Conservation (phyloP, 1,140 invertebrate genomes). For the Scaptomyza pallida region DNA sequence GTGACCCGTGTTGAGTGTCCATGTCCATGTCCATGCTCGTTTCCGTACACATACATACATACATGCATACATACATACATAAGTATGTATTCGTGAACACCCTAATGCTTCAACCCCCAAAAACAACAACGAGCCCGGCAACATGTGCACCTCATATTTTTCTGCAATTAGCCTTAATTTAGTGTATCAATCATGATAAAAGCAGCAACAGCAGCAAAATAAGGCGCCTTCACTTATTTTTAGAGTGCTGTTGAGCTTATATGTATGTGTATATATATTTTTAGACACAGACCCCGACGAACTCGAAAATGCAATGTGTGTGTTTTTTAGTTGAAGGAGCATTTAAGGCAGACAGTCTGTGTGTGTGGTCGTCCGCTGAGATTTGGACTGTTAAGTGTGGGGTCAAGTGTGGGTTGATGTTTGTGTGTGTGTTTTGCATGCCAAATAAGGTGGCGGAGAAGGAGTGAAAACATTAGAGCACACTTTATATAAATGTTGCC, state of each 20-base stretch:
- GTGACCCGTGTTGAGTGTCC: conserved; percentile 31
- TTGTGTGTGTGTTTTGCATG: conserved; percentile 64
- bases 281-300: conserved; percentile 43
- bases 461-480: conserved; percentile 57
- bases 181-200: conserved; percentile 76
- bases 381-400: conserved; percentile 40
- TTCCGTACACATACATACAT: conserved; percentile 24
- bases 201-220: conserved; percentile 5
- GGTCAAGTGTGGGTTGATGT: conserved; percentile 25
- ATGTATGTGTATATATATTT: conserved; percentile 53
- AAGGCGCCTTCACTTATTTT: conserved; percentile 38
- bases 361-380: conserved; percentile 23
- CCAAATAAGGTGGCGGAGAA: conserved; percentile 39
- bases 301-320: conserved; percentile 8
- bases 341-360: conserved; percentile 41
- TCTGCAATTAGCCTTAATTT: conserved; percentile 78
- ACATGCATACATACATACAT: conserved; percentile 19
- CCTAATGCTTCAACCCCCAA: conserved; percentile 37
- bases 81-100: too few species aligned
- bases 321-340: conserved; percentile 54
- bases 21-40: conserved; percentile 47
- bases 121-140: conserved; percentile 17
- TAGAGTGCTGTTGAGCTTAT: conserved; percentile 21
- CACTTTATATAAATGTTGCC: conserved; percentile 67
- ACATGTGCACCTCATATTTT: conserved; percentile 79